Evolutionary conservation across 2,888 invertebrate genomes (phyloP).

Genomic region (Pharmacophagus antenor): DNA sequence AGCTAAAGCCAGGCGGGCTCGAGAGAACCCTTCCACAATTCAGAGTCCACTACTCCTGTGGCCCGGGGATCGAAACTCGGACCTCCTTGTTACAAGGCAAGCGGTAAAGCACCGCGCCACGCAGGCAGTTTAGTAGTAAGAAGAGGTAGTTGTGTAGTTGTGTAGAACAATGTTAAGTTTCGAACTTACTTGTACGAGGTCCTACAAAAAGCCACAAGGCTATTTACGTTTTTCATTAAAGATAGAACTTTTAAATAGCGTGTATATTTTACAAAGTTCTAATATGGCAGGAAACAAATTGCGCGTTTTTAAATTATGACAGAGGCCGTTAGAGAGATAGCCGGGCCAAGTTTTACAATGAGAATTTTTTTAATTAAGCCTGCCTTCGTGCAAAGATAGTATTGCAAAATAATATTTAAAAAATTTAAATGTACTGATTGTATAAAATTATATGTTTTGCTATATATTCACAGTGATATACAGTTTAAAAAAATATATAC

Average conservation of each 20-base stretch:
- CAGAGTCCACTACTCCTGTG: no score
- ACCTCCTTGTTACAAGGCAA: no score
- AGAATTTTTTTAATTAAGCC: constrained; percentile 27
- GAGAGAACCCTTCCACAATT: no score
- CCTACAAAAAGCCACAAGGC: not conserved
- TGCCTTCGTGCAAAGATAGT: constrained; percentile 4
- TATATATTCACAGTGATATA: no score
- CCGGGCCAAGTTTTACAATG: constrained; percentile 26
- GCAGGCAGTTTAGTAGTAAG: no score
- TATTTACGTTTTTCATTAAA: constrained; percentile 5
- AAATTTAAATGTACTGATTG: no score
- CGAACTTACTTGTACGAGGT: not conserved
- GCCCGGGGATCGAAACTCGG: no score
- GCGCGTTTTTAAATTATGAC: constrained; percentile 26
- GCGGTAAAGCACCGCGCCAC: no score
- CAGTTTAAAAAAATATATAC: no score
- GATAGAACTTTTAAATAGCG: constrained; percentile 10
- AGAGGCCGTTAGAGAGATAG: constrained; percentile 27
- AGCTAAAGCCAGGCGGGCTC: no score
- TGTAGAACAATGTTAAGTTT: not conserved
- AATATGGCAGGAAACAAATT: constrained; percentile 28
- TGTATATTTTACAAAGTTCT: constrained; percentile 18
- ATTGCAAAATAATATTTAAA: not conserved
- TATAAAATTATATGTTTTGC: no score
- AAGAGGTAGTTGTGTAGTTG: no score